Percentiles rank a stretch among this genome's conserved stretches.
phyloP scores from a whole-genome alignment of 2,888 invertebrate genomes.

The Antheraea yamamai region DNA sequence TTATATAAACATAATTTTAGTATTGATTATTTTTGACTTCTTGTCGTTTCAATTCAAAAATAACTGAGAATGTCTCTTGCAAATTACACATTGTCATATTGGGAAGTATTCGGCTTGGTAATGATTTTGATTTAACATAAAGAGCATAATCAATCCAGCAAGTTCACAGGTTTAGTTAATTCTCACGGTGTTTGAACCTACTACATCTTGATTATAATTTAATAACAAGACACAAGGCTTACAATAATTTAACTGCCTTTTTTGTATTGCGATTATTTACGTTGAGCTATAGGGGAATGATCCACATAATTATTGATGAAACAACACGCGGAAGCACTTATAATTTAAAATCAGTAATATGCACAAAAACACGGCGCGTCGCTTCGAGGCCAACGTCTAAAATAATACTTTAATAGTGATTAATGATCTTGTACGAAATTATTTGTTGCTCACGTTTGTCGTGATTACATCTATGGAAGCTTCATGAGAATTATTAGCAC shows the following conservation, averaged over 20 bases:
- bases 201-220: neutral
- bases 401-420: constrained; percentile 42
- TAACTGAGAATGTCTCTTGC: too few species aligned
- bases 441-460: constrained; percentile 8
- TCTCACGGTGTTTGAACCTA: neutral
- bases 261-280: neutral
- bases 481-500: neutral
- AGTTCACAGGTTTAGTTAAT: too few species aligned
- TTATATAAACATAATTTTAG: neutral
- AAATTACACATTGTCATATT: too few species aligned
- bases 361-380: constrained; percentile 39
- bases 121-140: too few species aligned
- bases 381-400: constrained; percentile 35
- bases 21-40: too few species aligned
- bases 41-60: too few species aligned
- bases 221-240: neutral
- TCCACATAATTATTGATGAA: constrained; percentile 1
- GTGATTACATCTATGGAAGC: neutral
- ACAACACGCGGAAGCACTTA: constrained; percentile 27
- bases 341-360: constrained; percentile 35
- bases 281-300: neutral
- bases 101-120: too few species aligned
- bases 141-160: too few species aligned
- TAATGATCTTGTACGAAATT: constrained; percentile 29
- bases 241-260: neutral